A percentile compares a stretch with the other conserved stretches of the same genome.
Conservation (phyloP, 2,113 vertebrate species). For the Nesogale talazaci region DNA sequence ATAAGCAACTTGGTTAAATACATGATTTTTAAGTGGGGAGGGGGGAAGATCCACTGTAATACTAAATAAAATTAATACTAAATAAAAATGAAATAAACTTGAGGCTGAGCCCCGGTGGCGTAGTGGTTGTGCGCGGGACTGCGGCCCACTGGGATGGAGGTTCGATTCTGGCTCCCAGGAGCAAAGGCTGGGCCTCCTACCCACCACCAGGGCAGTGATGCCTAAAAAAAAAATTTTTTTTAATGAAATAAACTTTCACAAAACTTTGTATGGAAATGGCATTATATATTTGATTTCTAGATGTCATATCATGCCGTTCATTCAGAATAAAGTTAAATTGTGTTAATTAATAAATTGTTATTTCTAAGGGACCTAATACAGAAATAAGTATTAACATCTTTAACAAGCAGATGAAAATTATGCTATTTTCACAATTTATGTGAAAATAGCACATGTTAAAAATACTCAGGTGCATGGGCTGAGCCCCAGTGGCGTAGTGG, state of each 20-base stretch:
- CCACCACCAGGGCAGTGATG: too few species aligned
- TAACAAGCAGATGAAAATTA: not conserved
- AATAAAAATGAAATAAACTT: not conserved
- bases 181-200: too few species aligned
- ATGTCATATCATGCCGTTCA: not conserved
- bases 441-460: too few species aligned
- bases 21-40: not conserved
- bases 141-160: too few species aligned
- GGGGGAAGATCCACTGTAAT: not conserved
- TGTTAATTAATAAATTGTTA: not conserved
- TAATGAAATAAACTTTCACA: constrained; percentile 1
- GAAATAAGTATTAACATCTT: constrained; percentile 2
- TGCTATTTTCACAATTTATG: too few species aligned
- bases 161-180: too few species aligned
- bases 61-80: not conserved
- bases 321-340: constrained; percentile 38
- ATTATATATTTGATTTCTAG: constrained; percentile 22
- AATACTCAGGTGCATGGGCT: too few species aligned
- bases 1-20: not conserved
- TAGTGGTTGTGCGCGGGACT: too few species aligned
- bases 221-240: too few species aligned
- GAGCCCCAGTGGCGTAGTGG: too few species aligned
- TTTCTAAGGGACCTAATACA: constrained; percentile 41
- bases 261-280: not conserved
- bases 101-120: too few species aligned